Evolutionary conservation across 2,888 invertebrate genomes (phyloP).

Genomic region (Chironomus tentans): DNA sequence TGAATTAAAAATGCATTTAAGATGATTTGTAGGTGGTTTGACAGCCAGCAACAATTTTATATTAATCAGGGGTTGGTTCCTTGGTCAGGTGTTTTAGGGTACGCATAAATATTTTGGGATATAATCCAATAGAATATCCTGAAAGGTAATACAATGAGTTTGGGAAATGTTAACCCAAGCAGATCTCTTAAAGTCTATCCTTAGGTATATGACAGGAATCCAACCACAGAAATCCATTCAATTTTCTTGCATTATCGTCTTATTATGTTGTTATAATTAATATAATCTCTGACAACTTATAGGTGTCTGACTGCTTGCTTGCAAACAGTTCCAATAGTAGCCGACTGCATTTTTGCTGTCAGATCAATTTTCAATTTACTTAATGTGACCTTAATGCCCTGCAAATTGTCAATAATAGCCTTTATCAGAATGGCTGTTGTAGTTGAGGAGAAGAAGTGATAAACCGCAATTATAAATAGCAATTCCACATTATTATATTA

Average conservation of each 20-base stretch:
- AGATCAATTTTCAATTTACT: slow-evolving; percentile 6
- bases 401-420: neutral
- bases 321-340: neutral
- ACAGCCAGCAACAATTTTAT: neutral
- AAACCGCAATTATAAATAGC: neutral
- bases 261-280: slow-evolving; percentile 3
- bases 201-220: no score
- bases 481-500: no score
- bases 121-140: no score
- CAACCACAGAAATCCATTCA: no score
- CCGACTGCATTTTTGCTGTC: neutral
- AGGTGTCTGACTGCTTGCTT: neutral
- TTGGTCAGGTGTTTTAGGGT: no score
- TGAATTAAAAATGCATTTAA: neutral
- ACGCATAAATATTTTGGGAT: no score
- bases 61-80: no score
- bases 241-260: neutral
- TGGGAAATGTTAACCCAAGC: no score
- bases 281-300: neutral
- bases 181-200: no score
- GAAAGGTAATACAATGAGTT: no score
- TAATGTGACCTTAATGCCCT: neutral
- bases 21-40: neutral
- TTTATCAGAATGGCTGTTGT: neutral
- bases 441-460: neutral